A percentile compares a stretch with the other conserved stretches of the same genome.
phyloP scores from a whole-genome alignment of 2,113 vertebrate genomes.

The Ifrita kowaldi region DNA sequence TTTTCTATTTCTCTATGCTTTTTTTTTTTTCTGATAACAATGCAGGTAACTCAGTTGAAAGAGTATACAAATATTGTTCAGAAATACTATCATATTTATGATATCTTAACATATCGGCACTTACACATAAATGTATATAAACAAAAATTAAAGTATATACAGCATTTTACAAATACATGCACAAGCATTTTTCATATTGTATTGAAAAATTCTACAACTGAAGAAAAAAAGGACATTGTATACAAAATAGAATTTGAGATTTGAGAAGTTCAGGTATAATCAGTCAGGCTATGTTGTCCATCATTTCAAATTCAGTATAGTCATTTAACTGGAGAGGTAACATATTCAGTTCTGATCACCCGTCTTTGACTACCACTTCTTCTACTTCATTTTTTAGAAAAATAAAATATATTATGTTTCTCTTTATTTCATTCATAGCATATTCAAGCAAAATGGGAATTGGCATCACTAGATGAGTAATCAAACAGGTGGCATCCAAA shows the following conservation, averaged over 20 bases:
- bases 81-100: background rate
- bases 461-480: background rate
- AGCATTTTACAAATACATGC: background rate
- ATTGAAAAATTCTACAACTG: background rate
- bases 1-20: background rate
- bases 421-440: background rate
- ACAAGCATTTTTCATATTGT: background rate
- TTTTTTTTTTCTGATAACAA: background rate
- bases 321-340: background rate
- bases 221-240: fast-evolving
- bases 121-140: background rate
- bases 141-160: background rate
- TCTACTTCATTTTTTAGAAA: background rate
- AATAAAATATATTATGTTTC: background rate
- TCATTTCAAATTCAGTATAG: background rate
- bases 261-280: background rate
- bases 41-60: background rate
- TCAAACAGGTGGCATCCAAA: conserved; percentile 48
- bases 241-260: background rate
- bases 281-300: background rate
- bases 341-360: background rate
- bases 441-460: background rate
- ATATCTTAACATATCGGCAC: background rate
- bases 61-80: background rate
- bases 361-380: background rate